Evolutionary conservation across 2,797 vertebrate species (phyloP), one percentile per base, ranked within the genome.

Genomic region (Botia kubotai): DNA sequence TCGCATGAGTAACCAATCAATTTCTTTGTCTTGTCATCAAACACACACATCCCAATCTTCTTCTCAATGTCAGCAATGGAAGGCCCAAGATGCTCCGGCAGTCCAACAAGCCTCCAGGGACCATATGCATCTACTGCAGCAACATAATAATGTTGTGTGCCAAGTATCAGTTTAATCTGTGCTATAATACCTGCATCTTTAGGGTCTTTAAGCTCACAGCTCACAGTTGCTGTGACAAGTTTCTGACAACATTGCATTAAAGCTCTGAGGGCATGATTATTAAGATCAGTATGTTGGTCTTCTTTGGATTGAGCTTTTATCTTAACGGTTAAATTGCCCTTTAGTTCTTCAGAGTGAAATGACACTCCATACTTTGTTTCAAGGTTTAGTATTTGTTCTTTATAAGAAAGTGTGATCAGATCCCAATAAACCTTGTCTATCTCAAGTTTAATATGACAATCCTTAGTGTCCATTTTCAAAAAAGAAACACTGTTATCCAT

Each of bases 161-260:
- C 57, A 26, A 82, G 67, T 46, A 14, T 8, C 7, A 36, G 0
- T 13, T 86, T 16, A 4, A 1, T 1, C 11, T 53, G 5, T 4
- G 0, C 13, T 16, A 77, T 72, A 1, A 1, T 6, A 29, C 68
- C 1, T 55, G 1, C 0, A 26, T 72, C 2, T 17, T 7, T 14
- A 12, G 67, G 2, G 16, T 70, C n/a, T 29, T 33, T 33, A 26
- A 85, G 36, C 6, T 71, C 17, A 65, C 77, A 55, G 10, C 0
- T 48, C 26, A 29, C 0, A 0, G n/a, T 16, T 17, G 83, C 85
- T 0, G 84, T 88, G 0, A 39, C 63, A 2, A 19, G 77, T 77
- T 81, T 92, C 86, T 92, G 93, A 85, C 91, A 92, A 57, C 93
- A 87, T 46, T 68, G 81, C 1, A 90, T 82, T 21, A 94, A 89